Base-by-base conservation (phyloP, 2,113 vertebrate genomes). In the Poecile atricapillus region DNA sequence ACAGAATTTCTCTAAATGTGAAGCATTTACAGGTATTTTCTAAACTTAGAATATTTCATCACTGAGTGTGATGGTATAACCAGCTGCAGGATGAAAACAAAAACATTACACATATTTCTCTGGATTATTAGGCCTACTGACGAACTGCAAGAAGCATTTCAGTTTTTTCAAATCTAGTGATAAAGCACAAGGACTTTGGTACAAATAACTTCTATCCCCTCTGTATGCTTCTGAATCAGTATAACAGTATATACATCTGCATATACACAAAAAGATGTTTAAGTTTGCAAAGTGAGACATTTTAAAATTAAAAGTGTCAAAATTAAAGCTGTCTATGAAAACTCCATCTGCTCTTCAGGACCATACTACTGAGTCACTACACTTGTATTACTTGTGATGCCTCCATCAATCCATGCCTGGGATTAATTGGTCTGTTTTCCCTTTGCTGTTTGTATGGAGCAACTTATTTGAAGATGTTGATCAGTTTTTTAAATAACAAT, bases 341-440 rank as follows among this genome's bases (percentile, higher is more conserved):
- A 59, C 17, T 78, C 76, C 35, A 87, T 43, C 47, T 68, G 70
- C 43, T 90, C 77, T 67, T 28, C 49, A 89, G 52, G 39, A 58
- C 21, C 43, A 14, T 20, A 58, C 55, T 27, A 56, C 9, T 8
- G 14, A 59, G 44, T 43, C 3, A 3, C 68, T 74, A 75, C 37
- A 62, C 18, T 43, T 74, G 5, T 37, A 62, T 7, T 47, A 15
- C 43, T 87, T 55, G 11, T 63, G n/a, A 81, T 7, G 6, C 9
- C 19, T 46, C 24, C 43, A 85, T 33, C n/a, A 84, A 14, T 62
- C 33, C 0, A 0, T 59, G 33, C 22, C 59, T 63, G 8, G 0
- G 5, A 67, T 47, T 92, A 50, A 87, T 46, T 30, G 7, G 10
- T 35, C 83, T 75, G 44, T 55, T 58, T 89, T 77, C 55, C 30